Conservation (phyloP, 2,888 invertebrate species). For the Phengaris arion region DNA sequence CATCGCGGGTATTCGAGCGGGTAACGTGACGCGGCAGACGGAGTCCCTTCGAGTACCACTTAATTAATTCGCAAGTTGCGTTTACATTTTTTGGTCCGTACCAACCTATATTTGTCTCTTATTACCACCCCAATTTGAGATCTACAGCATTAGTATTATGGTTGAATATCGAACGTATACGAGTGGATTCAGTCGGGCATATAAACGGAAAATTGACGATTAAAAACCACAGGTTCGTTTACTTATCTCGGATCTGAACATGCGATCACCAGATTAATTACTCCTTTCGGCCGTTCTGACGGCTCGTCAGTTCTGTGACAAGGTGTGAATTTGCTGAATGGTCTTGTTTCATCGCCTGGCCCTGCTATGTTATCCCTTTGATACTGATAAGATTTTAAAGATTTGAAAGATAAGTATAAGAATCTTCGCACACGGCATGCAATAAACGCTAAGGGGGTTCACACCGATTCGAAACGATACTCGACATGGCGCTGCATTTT, state of each 20-base stretch:
- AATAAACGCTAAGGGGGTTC: not conserved
- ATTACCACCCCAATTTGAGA: constrained; percentile 31
- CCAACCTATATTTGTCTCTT: constrained; percentile 35
- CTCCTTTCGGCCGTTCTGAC: constrained; percentile 48
- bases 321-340: constrained; percentile 39
- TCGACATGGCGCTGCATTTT: no score
- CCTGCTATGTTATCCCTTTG: not conserved
- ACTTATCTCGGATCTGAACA: constrained; percentile 64
- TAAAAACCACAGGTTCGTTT: constrained; percentile 50
- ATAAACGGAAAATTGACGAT: constrained; percentile 49
- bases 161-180: constrained; percentile 29
- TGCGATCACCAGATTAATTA: constrained; percentile 71
- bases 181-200: constrained; percentile 43
- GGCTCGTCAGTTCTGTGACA: constrained; percentile 28
- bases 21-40: constrained; percentile 65
- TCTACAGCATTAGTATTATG: constrained; percentile 15
- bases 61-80: constrained; percentile 66
- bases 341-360: constrained; percentile 1
- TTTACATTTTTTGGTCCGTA: constrained; percentile 42
- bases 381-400: not conserved
- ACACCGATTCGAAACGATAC: no score
- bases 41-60: constrained; percentile 63
- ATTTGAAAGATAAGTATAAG: not conserved
- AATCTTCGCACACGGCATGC: not conserved
- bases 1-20: constrained; percentile 54